Evolutionary conservation across 2,888 invertebrate genomes (phyloP), one percentile per base, ranked within the genome.

Genomic region (Brachynemurus nebulosus): DNA sequence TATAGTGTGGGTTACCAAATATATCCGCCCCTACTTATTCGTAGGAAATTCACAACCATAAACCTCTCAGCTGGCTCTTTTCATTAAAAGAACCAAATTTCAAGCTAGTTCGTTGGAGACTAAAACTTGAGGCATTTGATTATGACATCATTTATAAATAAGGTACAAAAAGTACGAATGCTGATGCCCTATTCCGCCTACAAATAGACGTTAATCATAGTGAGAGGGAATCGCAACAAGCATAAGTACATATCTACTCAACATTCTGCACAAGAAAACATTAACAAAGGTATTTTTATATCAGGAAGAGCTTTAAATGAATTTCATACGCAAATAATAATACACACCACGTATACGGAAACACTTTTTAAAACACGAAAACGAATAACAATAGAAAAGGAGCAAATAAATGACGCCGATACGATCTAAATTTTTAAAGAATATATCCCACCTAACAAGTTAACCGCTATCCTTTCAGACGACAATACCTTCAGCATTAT

Each of bases 11-110:
- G 41, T 42, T 9, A 38, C 30, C 16, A 48, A 50, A 45, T 25
- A 50, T 42, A 50, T 48, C 27, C 17, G 49, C 42, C 49, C 49
- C 2, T 50, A 50, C 21, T 33, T 50, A 12, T 50, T 47, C 34
- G 50, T n/a, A 25, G 52, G 43, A 51, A 50, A 42, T 57, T 59
- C 35, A 46, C 0, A 59, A 61, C 45, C 57, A 61, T 46, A 52
- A 51, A 43, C 57, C 58, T 1, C 47, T 60, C 2, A 40, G 43
- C 20, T 56, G 53, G 54, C 41, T 54, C 14, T 46, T 47, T 34
- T 47, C 45, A 5, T n/a, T 52, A 3, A 56, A 54, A 42, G 55
- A 57, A 18, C 52, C 54, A 2, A 52, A 48, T 9, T 49, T 59
- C n/a, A n/a, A n/a, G n/a, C n/a, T n/a, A n/a, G n/a, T n/a, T n/a